These are phyloP conservation scores for Bombylius discolor DNA, from an alignment of 2,888 invertebrate species.

Conservation along the genomic window DNA sequence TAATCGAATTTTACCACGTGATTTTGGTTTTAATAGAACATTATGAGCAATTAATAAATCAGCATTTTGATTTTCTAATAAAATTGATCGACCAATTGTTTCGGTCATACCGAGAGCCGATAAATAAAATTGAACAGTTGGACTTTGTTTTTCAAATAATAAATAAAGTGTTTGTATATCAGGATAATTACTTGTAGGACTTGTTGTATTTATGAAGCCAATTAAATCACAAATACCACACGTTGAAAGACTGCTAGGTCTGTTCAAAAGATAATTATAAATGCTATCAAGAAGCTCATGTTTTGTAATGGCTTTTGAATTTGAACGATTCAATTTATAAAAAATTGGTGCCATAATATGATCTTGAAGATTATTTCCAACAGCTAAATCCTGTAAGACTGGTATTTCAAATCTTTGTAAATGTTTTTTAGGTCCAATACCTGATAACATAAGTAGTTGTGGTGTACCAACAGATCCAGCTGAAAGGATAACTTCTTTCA, in stretches of 20 bases:
- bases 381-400: constrained; percentile 27
- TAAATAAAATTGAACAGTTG: constrained; percentile 16
- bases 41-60: constrained; percentile 15
- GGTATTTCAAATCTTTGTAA: constrained; percentile 16
- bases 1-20: constrained; percentile 40
- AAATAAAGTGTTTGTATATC: constrained; percentile 40
- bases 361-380: constrained; percentile 67
- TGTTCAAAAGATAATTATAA: constrained; percentile 30
- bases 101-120: constrained; percentile 19
- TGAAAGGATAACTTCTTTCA: constrained; percentile 22
- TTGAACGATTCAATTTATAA: constrained; percentile 29
- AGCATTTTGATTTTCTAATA: constrained; percentile 3
- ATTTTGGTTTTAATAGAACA: constrained; percentile 29
- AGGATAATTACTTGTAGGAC: constrained; percentile 30
- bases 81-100: neutral
- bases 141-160: constrained; percentile 23
- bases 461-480: constrained; percentile 24
- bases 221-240: constrained; percentile 32
- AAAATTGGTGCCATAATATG: constrained; percentile 47
- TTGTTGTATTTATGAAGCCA: constrained; percentile 39
- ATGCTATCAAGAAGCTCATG: constrained; percentile 8
- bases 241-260: constrained; percentile 20
- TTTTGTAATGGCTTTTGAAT: neutral
- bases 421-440: constrained; percentile 21
- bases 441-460: constrained; percentile 22